Percentiles rank a stretch among this genome's conserved stretches.
Evolutionary conservation across 30 jellyfish, hydroid and myxozoan species (phyloP).

Genomic region (Cassiopea andromeda): DNA sequence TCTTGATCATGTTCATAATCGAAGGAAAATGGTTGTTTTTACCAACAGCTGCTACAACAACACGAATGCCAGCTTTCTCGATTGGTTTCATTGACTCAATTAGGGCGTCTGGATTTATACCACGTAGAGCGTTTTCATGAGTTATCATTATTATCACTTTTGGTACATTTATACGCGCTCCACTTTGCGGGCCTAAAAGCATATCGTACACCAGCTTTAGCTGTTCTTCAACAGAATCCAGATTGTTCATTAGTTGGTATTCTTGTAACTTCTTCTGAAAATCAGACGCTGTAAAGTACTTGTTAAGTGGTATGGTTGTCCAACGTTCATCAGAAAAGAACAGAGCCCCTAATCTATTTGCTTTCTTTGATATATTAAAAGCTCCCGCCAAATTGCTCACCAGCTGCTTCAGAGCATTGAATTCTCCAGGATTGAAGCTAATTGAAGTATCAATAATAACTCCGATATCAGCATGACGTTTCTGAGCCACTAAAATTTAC

Average conservation of each 20-base stretch:
- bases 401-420: slow-evolving; percentile 19
- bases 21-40: slow-evolving; percentile 31
- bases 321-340: slow-evolving; percentile 54
- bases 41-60: slow-evolving; percentile 46
- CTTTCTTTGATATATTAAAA: slow-evolving; percentile 15
- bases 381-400: slow-evolving; percentile 45
- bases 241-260: slow-evolving; percentile 31
- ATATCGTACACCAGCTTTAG: slow-evolving; percentile 34
- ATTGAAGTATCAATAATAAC: slow-evolving; percentile 54
- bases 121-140: slow-evolving; percentile 37
- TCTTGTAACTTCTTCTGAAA: slow-evolving; percentile 25
- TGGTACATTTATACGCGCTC: slow-evolving; percentile 57
- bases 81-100: slow-evolving; percentile 53
- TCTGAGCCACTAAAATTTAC: background rate
- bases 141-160: slow-evolving; percentile 51
- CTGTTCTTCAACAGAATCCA: slow-evolving; percentile 34
- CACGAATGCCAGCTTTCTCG: slow-evolving; percentile 53
- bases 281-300: slow-evolving; percentile 10
- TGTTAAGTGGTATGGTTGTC: slow-evolving; percentile 50
- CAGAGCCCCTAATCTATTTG: slow-evolving; percentile 47
- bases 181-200: slow-evolving; percentile 28
- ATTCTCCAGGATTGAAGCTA: slow-evolving; percentile 20
- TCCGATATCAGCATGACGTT: slow-evolving; percentile 56
- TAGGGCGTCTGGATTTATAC: slow-evolving; percentile 16
- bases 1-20: slow-evolving; percentile 2